phyloP scores from a whole-genome alignment of 2,888 invertebrate genomes.

The Crocallis elinguaria region DNA sequence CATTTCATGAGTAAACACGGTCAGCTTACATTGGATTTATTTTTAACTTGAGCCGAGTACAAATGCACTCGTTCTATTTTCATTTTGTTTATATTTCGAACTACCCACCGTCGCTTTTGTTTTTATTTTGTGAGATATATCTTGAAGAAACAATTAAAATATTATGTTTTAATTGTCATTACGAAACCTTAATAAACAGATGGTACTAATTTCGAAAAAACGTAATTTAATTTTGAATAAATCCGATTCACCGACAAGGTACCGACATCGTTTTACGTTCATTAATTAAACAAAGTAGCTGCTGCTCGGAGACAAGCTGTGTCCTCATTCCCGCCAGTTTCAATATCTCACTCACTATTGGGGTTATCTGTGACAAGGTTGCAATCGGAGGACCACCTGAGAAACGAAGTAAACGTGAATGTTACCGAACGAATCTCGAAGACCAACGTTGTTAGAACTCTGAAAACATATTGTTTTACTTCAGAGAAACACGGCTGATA shows the following conservation, averaged over 20 bases:
- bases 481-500: slow-evolving; percentile 39
- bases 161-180: too few species aligned
- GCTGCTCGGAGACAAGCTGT: slow-evolving; percentile 52
- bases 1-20: slow-evolving; percentile 70
- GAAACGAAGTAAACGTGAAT: slow-evolving; percentile 67
- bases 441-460: slow-evolving; percentile 51
- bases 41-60: slow-evolving; percentile 33
- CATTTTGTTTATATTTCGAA: slow-evolving; percentile 18
- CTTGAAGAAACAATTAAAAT: too few species aligned
- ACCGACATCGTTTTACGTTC: slow-evolving; percentile 44
- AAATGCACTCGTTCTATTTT: slow-evolving; percentile 22
- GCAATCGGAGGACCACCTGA: slow-evolving; percentile 70
- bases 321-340: slow-evolving; percentile 74
- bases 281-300: slow-evolving; percentile 66
- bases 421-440: slow-evolving; percentile 66
- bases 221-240: slow-evolving; percentile 39
- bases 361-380: slow-evolving; percentile 80
- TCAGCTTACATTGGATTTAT: slow-evolving; percentile 44
- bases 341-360: slow-evolving; percentile 63
- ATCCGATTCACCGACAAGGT: slow-evolving; percentile 38
- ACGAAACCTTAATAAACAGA: slow-evolving; percentile 4
- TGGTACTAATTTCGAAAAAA: slow-evolving; percentile 12
- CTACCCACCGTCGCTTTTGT: neutral
- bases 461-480: slow-evolving; percentile 48
- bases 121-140: slow-evolving; percentile 9